Evolutionary conservation across 2,113 vertebrate species (phyloP), one percentile per base, ranked within the genome.

Genomic region (Crocuta crocuta): DNA sequence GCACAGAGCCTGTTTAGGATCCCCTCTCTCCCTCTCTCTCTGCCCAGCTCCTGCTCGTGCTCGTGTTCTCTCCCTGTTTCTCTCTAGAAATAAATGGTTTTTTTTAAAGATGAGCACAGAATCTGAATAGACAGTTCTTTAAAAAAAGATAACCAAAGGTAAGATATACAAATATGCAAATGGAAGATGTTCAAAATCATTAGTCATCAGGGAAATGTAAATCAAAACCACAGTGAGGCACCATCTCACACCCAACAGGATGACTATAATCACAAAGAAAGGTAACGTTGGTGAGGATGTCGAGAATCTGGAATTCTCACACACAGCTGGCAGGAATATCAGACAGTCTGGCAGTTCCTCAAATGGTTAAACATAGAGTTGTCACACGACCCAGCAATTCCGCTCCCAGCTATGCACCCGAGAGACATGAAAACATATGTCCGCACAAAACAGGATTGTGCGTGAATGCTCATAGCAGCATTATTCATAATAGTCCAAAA

Each of bases 381-480:
- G 26, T 11, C 68, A 13, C 5, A 10, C 24, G 17, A 74, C 39
- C 45, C 65, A 53, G 39, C 43, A 48, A 39, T 35, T n/a, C 61
- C 1, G 7, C 24, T 31, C 63, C 5, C 5, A 35, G 28, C 9
- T 21, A 24, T 4, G 17, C 0, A 4, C 39, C 6, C 35, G 50
- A 81, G 28, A 96, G 53, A 90, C 53, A 15, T 10, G 45, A 85
- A 81, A 71, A 21, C 10, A 0, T 10, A 3, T 10, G 61, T 35
- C 24, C 73, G 17, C 55, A 45, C 11, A 2, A 66, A 43, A 78
- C 45, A 66, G 28, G n/a, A 28, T 0, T 1, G 23, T 17, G 24
- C 13, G 17, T 3, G 33, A 85, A 28, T 4, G 26, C 39, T 43
- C 45, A 45, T 0, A 33, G 74, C 26, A 33, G 28, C 43, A 11